Percentiles rank a stretch among this genome's conserved stretches.
Evolutionary conservation across 2,888 invertebrate species (phyloP).

Genomic region (Allacma fusca): DNA sequence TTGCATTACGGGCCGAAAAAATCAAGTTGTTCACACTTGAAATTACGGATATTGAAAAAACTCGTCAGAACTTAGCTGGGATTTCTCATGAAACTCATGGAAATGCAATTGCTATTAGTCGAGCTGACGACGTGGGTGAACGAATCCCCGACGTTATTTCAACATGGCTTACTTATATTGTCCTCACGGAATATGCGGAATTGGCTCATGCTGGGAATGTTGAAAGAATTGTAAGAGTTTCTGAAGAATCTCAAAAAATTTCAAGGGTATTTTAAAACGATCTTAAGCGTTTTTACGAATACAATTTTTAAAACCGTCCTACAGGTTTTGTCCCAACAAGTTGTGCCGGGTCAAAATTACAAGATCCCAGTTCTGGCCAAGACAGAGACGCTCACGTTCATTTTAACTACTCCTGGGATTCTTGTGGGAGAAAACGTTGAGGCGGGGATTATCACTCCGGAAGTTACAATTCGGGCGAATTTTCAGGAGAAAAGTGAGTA

Average conservation of each 20-base stretch:
- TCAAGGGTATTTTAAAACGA: too few relatives aligned
- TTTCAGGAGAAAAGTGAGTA: not conserved
- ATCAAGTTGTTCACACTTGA: constrained; percentile 24
- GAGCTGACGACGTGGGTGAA: not conserved
- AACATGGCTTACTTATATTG: not conserved
- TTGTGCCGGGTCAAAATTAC: not conserved
- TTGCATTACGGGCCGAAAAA: not conserved
- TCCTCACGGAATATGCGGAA: not conserved
- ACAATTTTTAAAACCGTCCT: not conserved
- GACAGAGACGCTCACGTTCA: not conserved
- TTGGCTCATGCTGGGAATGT: too few relatives aligned
- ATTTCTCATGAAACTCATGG: not conserved
- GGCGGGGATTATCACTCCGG: not conserved
- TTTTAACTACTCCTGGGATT: not conserved
- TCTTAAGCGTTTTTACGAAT: too few relatives aligned
- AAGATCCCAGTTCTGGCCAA: not conserved
- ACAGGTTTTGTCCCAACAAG: not conserved
- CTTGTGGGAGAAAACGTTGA: not conserved
- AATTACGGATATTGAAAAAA: not conserved
- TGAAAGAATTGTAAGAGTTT: too few relatives aligned
- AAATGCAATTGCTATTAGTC: not conserved
- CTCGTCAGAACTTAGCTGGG: not conserved
- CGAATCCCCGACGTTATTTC: not conserved
- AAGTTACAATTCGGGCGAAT: not conserved
- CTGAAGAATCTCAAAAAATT: too few relatives aligned